A percentile compares a stretch with the other conserved stretches of the same genome.
Conservation (phyloP, 2,797 vertebrate genomes). For the Argyrosomus regius region DNA sequence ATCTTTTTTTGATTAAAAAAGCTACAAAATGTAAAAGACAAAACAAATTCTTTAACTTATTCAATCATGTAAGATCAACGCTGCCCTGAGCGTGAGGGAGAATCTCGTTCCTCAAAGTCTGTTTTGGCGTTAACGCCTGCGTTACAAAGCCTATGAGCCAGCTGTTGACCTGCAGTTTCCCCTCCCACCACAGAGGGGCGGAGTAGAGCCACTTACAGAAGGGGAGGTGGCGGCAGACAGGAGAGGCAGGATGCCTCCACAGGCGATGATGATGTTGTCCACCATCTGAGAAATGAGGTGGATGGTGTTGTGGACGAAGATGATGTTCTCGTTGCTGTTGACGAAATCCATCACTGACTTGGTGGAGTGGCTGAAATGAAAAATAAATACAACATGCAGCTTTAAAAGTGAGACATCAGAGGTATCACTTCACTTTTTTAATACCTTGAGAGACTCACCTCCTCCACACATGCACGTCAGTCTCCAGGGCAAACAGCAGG, state of each 20-base stretch:
- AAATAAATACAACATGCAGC: background rate
- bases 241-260: conserved; percentile 97
- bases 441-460: conserved; percentile 85
- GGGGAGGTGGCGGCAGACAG: conserved; percentile 98
- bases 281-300: conserved; percentile 99
- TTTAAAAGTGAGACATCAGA: background rate
- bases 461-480: conserved; percentile 98
- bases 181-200: conserved; percentile 76
- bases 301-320: conserved; percentile 99
- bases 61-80: background rate
- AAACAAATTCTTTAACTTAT: background rate
- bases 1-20: background rate
- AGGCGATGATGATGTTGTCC: conserved; percentile 99
- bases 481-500: conserved; percentile 97
- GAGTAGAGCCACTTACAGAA: conserved; percentile 92
- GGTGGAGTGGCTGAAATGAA: conserved; percentile 93
- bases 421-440: background rate
- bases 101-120: conserved; percentile 11
- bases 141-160: conserved; percentile 12
- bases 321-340: conserved; percentile 99
- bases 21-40: conserved; percentile 2
- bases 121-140: background rate
- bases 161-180: conserved; percentile 54
- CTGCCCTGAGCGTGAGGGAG: background rate
- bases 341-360: conserved; percentile 99